Evolutionary conservation across 2,113 vertebrate genomes (phyloP).

Genomic region (Epinephelus fuscoguttatus): DNA sequence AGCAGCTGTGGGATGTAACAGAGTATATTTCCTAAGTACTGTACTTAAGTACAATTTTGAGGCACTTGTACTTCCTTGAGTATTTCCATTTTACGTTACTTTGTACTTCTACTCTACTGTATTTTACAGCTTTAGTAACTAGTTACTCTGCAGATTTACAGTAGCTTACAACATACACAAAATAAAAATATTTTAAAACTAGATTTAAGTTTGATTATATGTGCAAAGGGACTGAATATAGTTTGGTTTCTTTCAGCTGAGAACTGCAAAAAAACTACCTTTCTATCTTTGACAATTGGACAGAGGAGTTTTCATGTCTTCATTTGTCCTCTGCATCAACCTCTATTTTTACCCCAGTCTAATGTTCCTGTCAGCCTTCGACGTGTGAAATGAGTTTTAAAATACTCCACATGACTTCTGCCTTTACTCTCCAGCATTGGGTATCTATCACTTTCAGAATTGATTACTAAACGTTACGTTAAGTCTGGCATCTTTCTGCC

Average conservation of each 20-base stretch:
- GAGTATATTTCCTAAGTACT: too few species aligned
- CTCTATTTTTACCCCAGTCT: slow-evolving; percentile 32
- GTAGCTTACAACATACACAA: too few species aligned
- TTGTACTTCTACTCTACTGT: too few species aligned
- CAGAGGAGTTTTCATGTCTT: slow-evolving; percentile 12
- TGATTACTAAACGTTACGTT: slow-evolving; percentile 19
- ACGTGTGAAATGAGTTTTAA: slow-evolving; percentile 38
- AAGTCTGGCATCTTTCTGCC: slow-evolving; percentile 8
- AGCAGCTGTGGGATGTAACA: too few species aligned
- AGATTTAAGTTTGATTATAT: neutral
- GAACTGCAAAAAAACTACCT: neutral
- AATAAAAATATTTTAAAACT: neutral
- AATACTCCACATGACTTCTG: slow-evolving; percentile 40
- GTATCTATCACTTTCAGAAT: slow-evolving; percentile 31
- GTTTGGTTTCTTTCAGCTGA: neutral
- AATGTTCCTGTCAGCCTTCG: slow-evolving; percentile 47
- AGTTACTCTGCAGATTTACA: too few species aligned
- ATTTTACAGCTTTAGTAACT: too few species aligned
- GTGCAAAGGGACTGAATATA: neutral
- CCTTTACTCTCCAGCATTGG: neutral
- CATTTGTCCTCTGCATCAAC: slow-evolving; percentile 16
- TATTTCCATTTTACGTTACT: too few species aligned
- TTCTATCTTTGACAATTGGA: slow-evolving; percentile 11
- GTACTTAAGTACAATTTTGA: too few species aligned
- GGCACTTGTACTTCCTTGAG: too few species aligned